Evolutionary conservation across 2,888 invertebrate genomes (phyloP).

Genomic region (Drosophila melanosoma): DNA sequence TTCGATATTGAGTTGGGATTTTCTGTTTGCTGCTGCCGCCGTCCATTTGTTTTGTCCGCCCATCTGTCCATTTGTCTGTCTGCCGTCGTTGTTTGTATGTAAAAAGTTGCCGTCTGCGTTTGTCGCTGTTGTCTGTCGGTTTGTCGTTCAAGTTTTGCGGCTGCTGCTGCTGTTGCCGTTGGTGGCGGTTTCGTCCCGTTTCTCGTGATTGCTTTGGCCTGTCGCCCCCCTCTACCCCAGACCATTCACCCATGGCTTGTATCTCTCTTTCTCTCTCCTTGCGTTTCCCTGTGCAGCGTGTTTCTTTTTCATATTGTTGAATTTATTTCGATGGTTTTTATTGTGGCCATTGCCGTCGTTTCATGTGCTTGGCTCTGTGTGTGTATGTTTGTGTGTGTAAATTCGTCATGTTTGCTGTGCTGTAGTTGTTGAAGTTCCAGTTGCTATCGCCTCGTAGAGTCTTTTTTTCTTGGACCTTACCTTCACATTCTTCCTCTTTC

Average conservation of each 20-base stretch:
- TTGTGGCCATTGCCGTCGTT: conserved; percentile 60
- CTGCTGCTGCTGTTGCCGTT: conserved; percentile 25
- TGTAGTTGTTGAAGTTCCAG: conserved; percentile 35
- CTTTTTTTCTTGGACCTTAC: conserved; percentile 30
- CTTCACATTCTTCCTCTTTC: conserved; percentile 8
- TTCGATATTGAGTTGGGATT: conserved; percentile 76
- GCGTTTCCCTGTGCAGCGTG: conserved; percentile 55
- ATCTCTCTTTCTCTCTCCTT: conserved; percentile 6
- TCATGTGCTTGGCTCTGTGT: conserved; percentile 20
- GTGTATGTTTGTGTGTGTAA: conserved; percentile 31
- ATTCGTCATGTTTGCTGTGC: conserved; percentile 53
- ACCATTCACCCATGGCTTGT: conserved; percentile 25
- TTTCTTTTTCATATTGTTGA: conserved; percentile 79
- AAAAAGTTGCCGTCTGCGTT: conserved; percentile 51
- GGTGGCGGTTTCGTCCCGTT: conserved; percentile 65
- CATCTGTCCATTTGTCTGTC: conserved; percentile 36
- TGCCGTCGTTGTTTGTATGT: conserved; percentile 32
- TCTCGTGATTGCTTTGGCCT: conserved; percentile 54
- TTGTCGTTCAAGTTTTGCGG: conserved; percentile 58
- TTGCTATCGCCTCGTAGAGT: conserved; percentile 28
- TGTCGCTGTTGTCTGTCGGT: conserved; percentile 24
- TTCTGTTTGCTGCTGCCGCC: conserved; percentile 29
- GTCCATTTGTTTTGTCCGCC: conserved; percentile 47
- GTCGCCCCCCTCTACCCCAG: conserved; percentile 2
- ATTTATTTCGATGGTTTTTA: conserved; percentile 78